A percentile compares a stretch with the other conserved stretches of the same genome.
phyloP scores from a whole-genome alignment of 2,113 vertebrate genomes.

The Columba livia region DNA sequence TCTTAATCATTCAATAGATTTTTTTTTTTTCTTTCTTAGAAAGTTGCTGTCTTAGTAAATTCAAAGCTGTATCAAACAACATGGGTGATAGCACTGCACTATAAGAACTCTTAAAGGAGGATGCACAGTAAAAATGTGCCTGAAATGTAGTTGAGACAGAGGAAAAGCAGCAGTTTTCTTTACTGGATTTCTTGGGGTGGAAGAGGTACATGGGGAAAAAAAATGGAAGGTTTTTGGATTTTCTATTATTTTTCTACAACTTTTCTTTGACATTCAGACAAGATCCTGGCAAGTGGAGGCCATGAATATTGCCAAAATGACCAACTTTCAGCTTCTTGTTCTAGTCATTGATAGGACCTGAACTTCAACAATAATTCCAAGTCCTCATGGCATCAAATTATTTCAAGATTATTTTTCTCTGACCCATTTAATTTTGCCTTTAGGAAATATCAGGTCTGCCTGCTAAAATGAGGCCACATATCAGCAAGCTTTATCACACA shows the following conservation, averaged over 20 bases:
- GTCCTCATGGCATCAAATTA: background rate
- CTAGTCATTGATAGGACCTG: background rate
- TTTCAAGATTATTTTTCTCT: background rate
- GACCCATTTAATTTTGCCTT: conserved; percentile 6
- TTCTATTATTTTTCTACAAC: background rate
- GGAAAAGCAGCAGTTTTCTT: background rate
- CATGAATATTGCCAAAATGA: background rate
- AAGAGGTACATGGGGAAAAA: background rate
- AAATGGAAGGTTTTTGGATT: background rate
- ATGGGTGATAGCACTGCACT: background rate
- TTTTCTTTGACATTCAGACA: background rate
- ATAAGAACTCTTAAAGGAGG: background rate
- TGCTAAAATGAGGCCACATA: background rate
- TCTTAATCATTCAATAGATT: background rate
- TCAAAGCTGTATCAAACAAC: background rate
- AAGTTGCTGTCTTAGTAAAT: background rate
- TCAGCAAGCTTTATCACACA: background rate
- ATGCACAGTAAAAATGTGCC: background rate
- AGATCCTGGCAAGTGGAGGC: background rate
- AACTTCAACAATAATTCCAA: background rate
- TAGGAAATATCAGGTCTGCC: background rate
- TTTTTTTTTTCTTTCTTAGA: background rate
- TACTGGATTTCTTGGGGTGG: background rate
- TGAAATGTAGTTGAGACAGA: background rate
- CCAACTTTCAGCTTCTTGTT: background rate